Conservation (phyloP, 2,113 vertebrate genomes). For the Notiomystis cincta region DNA sequence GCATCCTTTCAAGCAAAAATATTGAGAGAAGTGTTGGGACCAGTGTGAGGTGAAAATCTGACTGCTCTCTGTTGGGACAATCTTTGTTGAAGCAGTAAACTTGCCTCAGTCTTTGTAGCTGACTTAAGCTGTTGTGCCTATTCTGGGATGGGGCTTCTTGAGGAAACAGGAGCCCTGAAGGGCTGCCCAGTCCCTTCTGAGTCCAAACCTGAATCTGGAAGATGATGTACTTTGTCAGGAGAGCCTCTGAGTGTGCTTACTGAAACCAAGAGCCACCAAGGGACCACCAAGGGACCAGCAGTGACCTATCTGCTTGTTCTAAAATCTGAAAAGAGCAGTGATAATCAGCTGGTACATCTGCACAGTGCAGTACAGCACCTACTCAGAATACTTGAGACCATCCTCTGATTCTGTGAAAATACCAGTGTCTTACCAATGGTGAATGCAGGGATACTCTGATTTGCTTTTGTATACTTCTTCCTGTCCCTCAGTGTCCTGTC, state of each 20-base stretch:
- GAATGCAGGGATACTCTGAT: background rate
- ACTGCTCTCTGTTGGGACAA: background rate
- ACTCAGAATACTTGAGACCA: background rate
- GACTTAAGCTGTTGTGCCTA: background rate
- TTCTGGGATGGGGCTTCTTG: background rate
- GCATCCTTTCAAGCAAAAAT: background rate
- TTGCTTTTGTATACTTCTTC: background rate
- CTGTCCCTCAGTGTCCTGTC: accelerated
- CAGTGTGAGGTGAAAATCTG: background rate
- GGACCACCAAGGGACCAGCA: too few species aligned
- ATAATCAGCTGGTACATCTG: background rate
- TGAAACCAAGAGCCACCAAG: background rate
- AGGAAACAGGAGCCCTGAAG: background rate
- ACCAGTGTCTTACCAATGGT: background rate
- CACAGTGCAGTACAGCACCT: background rate
- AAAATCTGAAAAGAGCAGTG: background rate
- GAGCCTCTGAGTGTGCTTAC: background rate
- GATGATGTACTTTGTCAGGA: background rate
- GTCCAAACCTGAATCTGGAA: background rate
- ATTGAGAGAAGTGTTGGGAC: background rate
- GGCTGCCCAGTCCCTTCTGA: background rate
- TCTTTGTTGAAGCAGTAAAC: background rate
- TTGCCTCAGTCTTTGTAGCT: background rate
- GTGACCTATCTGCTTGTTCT: too few species aligned
- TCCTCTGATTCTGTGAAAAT: background rate